Conservation (phyloP, 2,888 invertebrate species). For the Liopterus haemorrhoidalis region DNA sequence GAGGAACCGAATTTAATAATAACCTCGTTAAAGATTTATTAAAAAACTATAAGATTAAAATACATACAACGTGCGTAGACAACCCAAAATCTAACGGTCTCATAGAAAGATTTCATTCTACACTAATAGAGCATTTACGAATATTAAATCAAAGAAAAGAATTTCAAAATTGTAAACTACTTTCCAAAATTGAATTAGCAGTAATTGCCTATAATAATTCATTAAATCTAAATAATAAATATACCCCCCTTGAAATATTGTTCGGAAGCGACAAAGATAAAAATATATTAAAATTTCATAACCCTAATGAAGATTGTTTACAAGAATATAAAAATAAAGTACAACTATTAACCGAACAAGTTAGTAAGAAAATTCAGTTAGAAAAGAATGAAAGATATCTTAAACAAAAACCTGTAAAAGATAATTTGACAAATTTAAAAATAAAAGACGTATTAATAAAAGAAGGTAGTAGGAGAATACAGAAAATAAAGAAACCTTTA, state of each 20-base stretch:
- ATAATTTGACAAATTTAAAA: neutral
- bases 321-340: neutral
- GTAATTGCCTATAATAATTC: slow-evolving; percentile 9
- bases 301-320: slow-evolving; percentile 1
- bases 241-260: slow-evolving; percentile 5
- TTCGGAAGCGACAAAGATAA: neutral
- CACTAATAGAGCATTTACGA: slow-evolving; percentile 8
- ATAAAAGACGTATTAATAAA: neutral
- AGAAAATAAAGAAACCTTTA: slow-evolving; percentile 1
- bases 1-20: neutral
- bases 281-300: neutral
- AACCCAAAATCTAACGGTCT: slow-evolving; percentile 3
- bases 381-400: slow-evolving; percentile 1
- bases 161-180: neutral
- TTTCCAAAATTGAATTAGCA: neutral
- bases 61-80: slow-evolving; percentile 1
- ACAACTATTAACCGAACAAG: neutral
- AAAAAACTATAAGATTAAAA: neutral
- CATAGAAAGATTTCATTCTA: slow-evolving; percentile 9
- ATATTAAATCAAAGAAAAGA: slow-evolving; percentile 2
- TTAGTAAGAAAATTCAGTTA: neutral
- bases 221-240: slow-evolving; percentile 1
- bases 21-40: neutral
- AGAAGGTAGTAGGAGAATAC: neutral
- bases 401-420: neutral